A percentile compares a stretch with the other conserved stretches of the same genome.
Evolutionary conservation across 2,888 invertebrate species (phyloP).

Genomic region (Autographa pulchrina): DNA sequence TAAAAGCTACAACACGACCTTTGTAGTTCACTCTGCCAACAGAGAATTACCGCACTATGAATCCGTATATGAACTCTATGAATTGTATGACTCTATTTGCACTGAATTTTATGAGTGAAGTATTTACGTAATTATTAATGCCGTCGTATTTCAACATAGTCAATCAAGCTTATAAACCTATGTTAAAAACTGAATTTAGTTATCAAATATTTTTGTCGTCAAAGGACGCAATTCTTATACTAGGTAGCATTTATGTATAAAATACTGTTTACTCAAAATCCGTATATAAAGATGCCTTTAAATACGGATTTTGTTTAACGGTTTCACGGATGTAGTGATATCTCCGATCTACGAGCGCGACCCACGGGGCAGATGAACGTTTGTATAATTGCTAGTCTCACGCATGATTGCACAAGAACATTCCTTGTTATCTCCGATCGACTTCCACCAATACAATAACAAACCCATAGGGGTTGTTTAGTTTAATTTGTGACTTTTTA

Average conservation of each 20-base stretch:
- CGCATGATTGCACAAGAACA: constrained; percentile 27
- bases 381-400: constrained; percentile 13
- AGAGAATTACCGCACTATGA: constrained; percentile 4
- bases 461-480: constrained; percentile 59
- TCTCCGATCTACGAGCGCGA: background rate
- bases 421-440: constrained; percentile 44
- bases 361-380: background rate
- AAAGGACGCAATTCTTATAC: too few species aligned
- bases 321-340: background rate
- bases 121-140: too few species aligned
- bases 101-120: too few species aligned
- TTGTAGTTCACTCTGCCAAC: constrained; percentile 15
- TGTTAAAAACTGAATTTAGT: too few species aligned
- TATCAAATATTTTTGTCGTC: too few species aligned
- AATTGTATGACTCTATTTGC: too few species aligned
- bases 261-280: too few species aligned
- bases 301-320: too few species aligned
- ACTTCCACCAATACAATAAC: constrained; percentile 34
- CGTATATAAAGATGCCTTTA: too few species aligned
- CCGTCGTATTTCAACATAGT: too few species aligned
- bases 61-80: background rate
- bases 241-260: too few species aligned
- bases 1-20: background rate
- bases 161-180: too few species aligned
- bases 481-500: constrained; percentile 67